Evolutionary conservation across 1,140 invertebrate species (phyloP), one percentile per base, ranked within the genome.

Genomic region (Trichonephila clavipes): DNA sequence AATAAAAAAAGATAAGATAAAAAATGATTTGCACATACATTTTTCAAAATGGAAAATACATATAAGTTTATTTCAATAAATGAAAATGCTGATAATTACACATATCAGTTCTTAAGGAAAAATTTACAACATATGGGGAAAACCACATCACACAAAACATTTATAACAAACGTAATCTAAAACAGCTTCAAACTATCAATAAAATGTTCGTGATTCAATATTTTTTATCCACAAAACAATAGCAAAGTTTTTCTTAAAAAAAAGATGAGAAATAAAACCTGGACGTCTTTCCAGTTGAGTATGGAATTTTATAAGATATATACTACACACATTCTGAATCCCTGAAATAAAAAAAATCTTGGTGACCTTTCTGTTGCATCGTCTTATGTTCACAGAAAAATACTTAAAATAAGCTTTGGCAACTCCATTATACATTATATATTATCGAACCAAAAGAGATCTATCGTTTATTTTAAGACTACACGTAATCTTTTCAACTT

Each of bases 391-490:
- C 28, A 16, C 34, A 77, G 69, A 72, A 77, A 28, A 40, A 77
- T 77, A 77, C 72, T 77, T 77, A 77, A 77, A 77, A 77, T 40
- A 19, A 18, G 14, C 72, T 77, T 77, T 77, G 72, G 72, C 72
- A 77, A 34, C 28, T 77, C 72, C 72, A 77, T 77, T 5, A n/a
- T n/a, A 34, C 14, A 72, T 28, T 28, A 28, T n/a, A 28, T 14
- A 72, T 28, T 18, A 77, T 34, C 34, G 72, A 28, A 77, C 72
- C 5, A 77, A 77, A 40, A 77, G 72, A 77, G 72, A 77, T 77
- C 72, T 34, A 34, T 77, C 28, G 28, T 28, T 77, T 40, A 34
- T 24, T 8, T 28, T 77, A 40, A 77, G 18, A 77, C 72, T 34
- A 40, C 18, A 40, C 72, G 6, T 77, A 16, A 19, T 77, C 21